These are phyloP conservation scores for Athalia rosae DNA, from an alignment of 2,888 invertebrate species.

Conservation along the genomic window DNA sequence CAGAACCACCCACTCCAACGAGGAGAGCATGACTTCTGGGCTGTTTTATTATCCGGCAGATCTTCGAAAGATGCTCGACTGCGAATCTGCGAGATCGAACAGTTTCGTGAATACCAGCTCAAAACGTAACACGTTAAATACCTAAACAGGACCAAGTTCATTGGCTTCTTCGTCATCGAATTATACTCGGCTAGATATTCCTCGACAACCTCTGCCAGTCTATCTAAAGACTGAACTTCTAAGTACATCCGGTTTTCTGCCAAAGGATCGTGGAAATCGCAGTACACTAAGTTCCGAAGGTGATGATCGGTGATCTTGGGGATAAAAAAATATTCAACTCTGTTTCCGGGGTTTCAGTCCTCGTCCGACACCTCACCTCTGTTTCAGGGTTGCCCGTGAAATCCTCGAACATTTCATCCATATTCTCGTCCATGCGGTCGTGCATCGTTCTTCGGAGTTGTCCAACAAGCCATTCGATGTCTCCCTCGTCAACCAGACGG, in stretches of 20 bases:
- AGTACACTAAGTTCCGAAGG: slow-evolving; percentile 91
- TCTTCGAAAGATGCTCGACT: slow-evolving; percentile 93
- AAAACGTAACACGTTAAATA: slow-evolving; percentile 61
- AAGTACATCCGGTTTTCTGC: slow-evolving; percentile 86
- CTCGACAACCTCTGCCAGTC: slow-evolving; percentile 86
- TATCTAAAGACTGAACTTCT: slow-evolving; percentile 89
- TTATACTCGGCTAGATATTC: slow-evolving; percentile 93
- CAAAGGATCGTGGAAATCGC: slow-evolving; percentile 96
- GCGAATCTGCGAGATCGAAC: slow-evolving; percentile 82
- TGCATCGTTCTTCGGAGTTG: slow-evolving; percentile 80
- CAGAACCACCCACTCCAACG: slow-evolving; percentile 95
- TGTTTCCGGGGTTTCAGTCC: slow-evolving; percentile 60
- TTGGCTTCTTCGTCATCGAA: slow-evolving; percentile 96
- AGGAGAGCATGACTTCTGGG: slow-evolving; percentile 92
- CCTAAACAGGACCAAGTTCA: slow-evolving; percentile 94
- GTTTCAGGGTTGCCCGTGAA: slow-evolving; percentile 74
- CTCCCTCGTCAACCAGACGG: slow-evolving; percentile 88
- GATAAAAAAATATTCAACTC: slow-evolving; percentile 52
- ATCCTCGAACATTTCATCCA: slow-evolving; percentile 83
- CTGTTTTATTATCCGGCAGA: slow-evolving; percentile 93
- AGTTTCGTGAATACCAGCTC: not conserved
- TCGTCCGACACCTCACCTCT: slow-evolving; percentile 40
- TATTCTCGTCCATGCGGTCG: slow-evolving; percentile 79
- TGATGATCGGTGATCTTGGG: slow-evolving; percentile 86
- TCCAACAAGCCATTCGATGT: slow-evolving; percentile 87